These are phyloP conservation scores for Pseudocheirus occidentalis DNA, from an alignment of 2,797 vertebrate genomes.

Conservation along the genomic window DNA sequence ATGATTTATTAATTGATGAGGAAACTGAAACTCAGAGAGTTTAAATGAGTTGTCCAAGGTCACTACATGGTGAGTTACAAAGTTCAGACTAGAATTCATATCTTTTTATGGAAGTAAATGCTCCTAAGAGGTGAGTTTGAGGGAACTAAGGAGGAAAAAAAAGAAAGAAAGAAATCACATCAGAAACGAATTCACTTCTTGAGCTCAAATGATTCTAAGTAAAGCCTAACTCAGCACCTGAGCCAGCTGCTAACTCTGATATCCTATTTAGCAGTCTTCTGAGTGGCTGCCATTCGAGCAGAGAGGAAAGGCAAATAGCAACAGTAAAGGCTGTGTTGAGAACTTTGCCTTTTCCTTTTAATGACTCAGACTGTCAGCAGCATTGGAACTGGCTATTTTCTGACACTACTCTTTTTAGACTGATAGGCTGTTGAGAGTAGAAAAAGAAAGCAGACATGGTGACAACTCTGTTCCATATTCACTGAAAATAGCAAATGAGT, in stretches of 20 bases:
- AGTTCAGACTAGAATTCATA: neutral
- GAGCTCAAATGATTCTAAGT: neutral
- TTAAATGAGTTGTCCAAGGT: neutral
- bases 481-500: neutral
- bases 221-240: neutral
- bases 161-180: neutral
- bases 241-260: neutral
- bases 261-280: neutral
- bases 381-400: neutral
- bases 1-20: neutral
- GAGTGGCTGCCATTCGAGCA: neutral
- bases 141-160: neutral
- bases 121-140: neutral
- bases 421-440: neutral
- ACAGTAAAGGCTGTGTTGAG: neutral
- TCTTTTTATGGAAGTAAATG: neutral
- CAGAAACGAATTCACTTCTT: neutral
- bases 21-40: neutral
- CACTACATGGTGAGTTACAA: neutral
- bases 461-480: neutral
- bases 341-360: neutral
- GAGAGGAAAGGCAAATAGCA: neutral
- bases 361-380: neutral
- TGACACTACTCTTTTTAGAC: neutral
- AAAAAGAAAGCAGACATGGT: neutral